phyloP scores from a whole-genome alignment of 2,888 invertebrate genomes.

The Liopterus haemorrhoidalis region DNA sequence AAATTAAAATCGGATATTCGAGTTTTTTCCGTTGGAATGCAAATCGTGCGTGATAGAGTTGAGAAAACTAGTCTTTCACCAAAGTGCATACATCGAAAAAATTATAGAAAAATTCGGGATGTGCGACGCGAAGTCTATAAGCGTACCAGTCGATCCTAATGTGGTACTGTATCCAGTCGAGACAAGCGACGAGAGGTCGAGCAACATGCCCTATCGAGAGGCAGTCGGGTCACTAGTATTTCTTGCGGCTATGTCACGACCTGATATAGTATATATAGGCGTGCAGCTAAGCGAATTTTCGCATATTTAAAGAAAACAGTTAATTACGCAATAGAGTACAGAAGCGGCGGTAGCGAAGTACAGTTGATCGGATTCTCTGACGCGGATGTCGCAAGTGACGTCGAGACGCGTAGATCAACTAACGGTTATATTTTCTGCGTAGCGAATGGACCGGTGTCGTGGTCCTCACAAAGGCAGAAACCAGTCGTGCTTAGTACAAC shows the following conservation, averaged over 20 bases:
- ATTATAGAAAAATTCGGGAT: slow-evolving; percentile 9
- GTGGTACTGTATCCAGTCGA: neutral
- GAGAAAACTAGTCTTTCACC: slow-evolving; percentile 8
- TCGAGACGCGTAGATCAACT: slow-evolving; percentile 6
- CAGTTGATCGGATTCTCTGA: slow-evolving; percentile 9
- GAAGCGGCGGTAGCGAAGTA: slow-evolving; percentile 12
- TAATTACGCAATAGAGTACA: slow-evolving; percentile 19
- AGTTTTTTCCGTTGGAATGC: slow-evolving; percentile 25
- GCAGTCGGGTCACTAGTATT: slow-evolving; percentile 9
- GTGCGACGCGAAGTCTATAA: slow-evolving; percentile 6
- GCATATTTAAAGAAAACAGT: slow-evolving; percentile 22
- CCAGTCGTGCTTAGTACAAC: slow-evolving; percentile 33
- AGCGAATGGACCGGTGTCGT: slow-evolving; percentile 30
- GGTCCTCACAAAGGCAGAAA: slow-evolving; percentile 32
- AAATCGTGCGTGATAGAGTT: slow-evolving; percentile 21
- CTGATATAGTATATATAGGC: slow-evolving; percentile 10
- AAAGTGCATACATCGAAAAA: slow-evolving; percentile 1
- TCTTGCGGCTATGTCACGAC: slow-evolving; percentile 5
- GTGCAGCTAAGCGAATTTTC: slow-evolving; percentile 30
- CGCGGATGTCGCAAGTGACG: slow-evolving; percentile 11
- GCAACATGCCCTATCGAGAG: slow-evolving; percentile 4
- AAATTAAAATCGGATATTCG: slow-evolving; percentile 19
- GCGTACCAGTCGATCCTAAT: slow-evolving; percentile 12
- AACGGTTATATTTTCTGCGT: slow-evolving; percentile 29
- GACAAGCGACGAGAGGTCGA: neutral